Evolutionary conservation across 2,888 invertebrate species (phyloP), one percentile per base, ranked within the genome.

Genomic region (Lycaena phlaeas): DNA sequence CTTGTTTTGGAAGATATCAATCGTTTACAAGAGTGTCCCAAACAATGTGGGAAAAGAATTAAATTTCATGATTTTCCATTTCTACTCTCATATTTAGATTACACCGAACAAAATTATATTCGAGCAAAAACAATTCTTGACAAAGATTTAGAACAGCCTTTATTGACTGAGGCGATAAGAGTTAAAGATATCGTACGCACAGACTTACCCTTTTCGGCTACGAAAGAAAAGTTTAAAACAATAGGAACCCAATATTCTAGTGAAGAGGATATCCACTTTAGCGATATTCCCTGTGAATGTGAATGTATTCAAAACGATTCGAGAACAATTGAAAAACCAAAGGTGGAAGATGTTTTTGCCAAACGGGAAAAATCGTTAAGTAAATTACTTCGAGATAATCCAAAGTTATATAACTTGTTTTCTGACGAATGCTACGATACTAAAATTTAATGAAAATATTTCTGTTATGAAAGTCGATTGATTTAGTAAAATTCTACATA

Each of bases 221-320:
- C 73, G 4, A 64, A 59, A 38, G 73, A 79, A 49, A 56, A 44
- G 14, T 56, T 47, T 51, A 68, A 59, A 17, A 60, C 62, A 25
- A 56, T 59, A 3, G 72, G 56, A 14, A 79, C 81, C 15, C 82
- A 82, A 50, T 82, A 64, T 57, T 77, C 76, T 1, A 75, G 72
- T 39, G 66, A 68, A 55, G 78, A 79, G 56, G 63, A 70, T 29
- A 10, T 73, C 3, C 36, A 45, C 40, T 15, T 45, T 2, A 42
- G 55, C 30, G 47, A 57, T 41, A 31, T 50, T n/a, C 43, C 43
- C 3, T 2, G 7, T 11, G 1, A 12, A 15, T 78, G 78, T 45
- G 52, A 61, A 1, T 79, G 78, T 42, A 41, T 53, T 39, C 53
- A 57, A 7, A 18, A 7, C 9, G 7, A 14, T 18, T 34, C 7